phyloP scores from a whole-genome alignment of 2,888 invertebrate species.

The Scaptomyza caliginosa region DNA sequence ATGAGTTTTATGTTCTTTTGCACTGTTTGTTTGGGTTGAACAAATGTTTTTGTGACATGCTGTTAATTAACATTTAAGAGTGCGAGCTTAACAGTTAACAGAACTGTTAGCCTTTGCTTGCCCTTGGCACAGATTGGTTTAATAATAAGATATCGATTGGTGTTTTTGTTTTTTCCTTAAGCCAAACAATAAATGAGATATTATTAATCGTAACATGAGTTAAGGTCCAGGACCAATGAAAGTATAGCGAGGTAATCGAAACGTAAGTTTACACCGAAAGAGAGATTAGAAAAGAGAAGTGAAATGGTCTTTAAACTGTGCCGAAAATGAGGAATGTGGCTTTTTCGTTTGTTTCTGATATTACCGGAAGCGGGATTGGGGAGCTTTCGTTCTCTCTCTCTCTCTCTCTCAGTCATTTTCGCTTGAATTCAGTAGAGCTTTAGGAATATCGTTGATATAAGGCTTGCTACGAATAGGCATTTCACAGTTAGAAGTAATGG shows the following conservation, averaged over 20 bases:
- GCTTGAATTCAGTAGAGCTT: slow-evolving; percentile 65
- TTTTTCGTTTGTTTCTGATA: slow-evolving; percentile 27
- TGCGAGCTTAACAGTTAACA: slow-evolving; percentile 10
- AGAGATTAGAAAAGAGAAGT: neutral
- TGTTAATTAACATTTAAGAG: slow-evolving; percentile 32
- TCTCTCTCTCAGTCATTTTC: neutral
- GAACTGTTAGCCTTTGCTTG: slow-evolving; percentile 22
- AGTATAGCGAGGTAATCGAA: neutral
- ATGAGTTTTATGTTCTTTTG: slow-evolving; percentile 2
- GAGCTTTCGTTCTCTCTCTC: slow-evolving; percentile 25
- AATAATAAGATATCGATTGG: slow-evolving; percentile 9
- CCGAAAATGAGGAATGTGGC: slow-evolving; percentile 1
- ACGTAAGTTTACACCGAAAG: neutral
- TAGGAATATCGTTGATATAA: slow-evolving; percentile 69
- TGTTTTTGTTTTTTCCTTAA: slow-evolving; percentile 1
- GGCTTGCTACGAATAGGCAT: slow-evolving; percentile 70
- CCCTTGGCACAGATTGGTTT: slow-evolving; percentile 50
- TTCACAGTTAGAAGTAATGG: slow-evolving; percentile 74
- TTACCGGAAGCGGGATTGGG: slow-evolving; percentile 55
- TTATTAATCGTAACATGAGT: slow-evolving; percentile 9
- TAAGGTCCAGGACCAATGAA: neutral
- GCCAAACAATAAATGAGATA: slow-evolving; percentile 11
- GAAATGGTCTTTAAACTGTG: slow-evolving; percentile 1
- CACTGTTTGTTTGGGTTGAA: neutral
- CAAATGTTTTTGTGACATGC: slow-evolving; percentile 42